Evolutionary conservation across 2,113 vertebrate species (phyloP).

Genomic region (Apaloderma vittatum): DNA sequence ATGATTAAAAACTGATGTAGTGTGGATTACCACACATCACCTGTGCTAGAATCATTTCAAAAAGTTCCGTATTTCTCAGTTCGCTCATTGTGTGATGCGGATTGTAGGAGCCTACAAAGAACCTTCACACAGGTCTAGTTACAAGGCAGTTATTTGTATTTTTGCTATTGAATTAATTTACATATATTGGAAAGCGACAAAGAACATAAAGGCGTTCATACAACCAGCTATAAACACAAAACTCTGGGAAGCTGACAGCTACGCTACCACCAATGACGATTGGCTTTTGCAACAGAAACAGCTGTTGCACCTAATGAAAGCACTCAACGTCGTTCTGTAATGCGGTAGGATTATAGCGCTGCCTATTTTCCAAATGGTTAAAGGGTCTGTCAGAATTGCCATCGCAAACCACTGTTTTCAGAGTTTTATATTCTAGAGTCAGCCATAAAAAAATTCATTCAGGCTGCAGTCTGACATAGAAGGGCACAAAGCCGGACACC

Average conservation of each 20-base stretch:
- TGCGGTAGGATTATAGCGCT: slow-evolving; percentile 74
- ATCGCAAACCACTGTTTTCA: slow-evolving; percentile 50
- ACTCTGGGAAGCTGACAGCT: slow-evolving; percentile 68
- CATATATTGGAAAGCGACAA: slow-evolving; percentile 32
- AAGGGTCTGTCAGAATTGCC: slow-evolving; percentile 67
- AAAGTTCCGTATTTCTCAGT: neutral
- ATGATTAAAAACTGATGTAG: neutral
- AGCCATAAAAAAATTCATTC: slow-evolving; percentile 55
- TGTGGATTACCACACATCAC: neutral
- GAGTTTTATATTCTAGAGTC: slow-evolving; percentile 27
- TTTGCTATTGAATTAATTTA: slow-evolving; percentile 76
- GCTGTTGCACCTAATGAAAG: slow-evolving; percentile 81
- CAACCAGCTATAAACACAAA: slow-evolving; percentile 63
- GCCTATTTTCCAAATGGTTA: slow-evolving; percentile 64
- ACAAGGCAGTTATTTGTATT: slow-evolving; percentile 76
- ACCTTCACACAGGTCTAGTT: slow-evolving; percentile 38
- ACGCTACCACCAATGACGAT: slow-evolving; percentile 66
- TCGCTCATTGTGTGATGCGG: rapidly evolving
- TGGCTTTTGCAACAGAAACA: slow-evolving; percentile 78
- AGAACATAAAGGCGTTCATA: slow-evolving; percentile 66
- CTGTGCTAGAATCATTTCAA: neutral
- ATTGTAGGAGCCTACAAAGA: neutral
- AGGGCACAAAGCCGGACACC: slow-evolving; percentile 32
- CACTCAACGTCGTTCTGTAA: slow-evolving; percentile 70
- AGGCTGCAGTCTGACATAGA: slow-evolving; percentile 24